Evolutionary conservation across 2,888 invertebrate genomes (phyloP), one percentile per base, ranked within the genome.

Genomic region (Anodontia alba): DNA sequence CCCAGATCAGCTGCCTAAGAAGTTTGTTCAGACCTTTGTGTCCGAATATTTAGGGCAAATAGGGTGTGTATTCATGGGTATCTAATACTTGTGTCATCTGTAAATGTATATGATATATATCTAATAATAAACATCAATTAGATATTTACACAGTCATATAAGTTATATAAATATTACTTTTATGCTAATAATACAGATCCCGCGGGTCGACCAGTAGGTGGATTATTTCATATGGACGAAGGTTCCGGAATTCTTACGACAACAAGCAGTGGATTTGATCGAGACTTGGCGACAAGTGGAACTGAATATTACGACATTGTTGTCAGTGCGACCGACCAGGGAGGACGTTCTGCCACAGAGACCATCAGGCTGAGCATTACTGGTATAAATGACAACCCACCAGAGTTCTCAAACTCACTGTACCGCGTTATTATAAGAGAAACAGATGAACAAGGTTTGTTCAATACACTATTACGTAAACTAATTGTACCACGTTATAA

Each of bases 331-430:
- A 42, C 36, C 3, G 67, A 67, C 20, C 3, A 7, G 1, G 36
- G 36, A 36, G 54, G 26, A 8, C 62, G 17, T 17, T 31, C 20
- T 20, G 17, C 15, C 12, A 33, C 33, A 1, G 33, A 20, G 20
- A 62, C 62, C 3, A 15, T 62, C 15, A 17, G 33, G 5, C 12
- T 62, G 12, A 62, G 12, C 12, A 83, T 92, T 5, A 76, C 81
- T 10, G 91, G 91, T 75, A 84, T 81, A 36, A 91, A 92, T 75
- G 91, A 91, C 72, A 88, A 89, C 33, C 74, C 87, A 0, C 92
- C 92, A 29, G 75, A 80, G 8, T 92, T 92, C 78, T 23, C 80
- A 5, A 81, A 86, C 76, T 86, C 71, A 51, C 29, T 83, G 12
- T 83, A 76, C 36, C 66, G 57, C 33, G 46, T 78, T 26, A 17